Evolutionary conservation across 1,140 invertebrate genomes (phyloP), one percentile per base, ranked within the genome.

Genomic region (Anthonomus grandis): DNA sequence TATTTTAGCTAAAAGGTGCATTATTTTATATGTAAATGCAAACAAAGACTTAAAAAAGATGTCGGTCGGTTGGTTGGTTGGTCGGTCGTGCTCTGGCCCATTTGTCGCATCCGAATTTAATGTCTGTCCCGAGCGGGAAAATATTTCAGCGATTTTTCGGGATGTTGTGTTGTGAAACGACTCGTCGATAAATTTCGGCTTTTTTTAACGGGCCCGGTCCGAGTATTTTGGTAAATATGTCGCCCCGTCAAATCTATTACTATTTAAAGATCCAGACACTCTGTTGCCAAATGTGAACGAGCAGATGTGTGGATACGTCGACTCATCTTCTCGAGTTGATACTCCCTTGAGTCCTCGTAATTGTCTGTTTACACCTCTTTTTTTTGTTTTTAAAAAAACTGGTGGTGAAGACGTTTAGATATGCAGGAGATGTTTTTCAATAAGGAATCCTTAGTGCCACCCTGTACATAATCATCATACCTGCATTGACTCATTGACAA

Each of bases 261-360:
- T 63, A 63, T 63, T 63, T 63, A 57, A 60, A 63, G 62, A 57
- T 56, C 57, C 62, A 63, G 62, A 63, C 62, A 57, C 58, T 50
- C 37, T 42, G 57, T 60, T 60, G 62, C 62, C 62, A 63, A 63
- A 63, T 63, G 61, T 59, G 52, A 59, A 63, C 55, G 59, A 63
- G 58, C 56, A 51, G 10, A 49, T 57, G 54, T 25, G 53, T 15
- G 37, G 48, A n/a, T n/a, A n/a, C n/a, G n/a, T n/a, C n/a, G n/a
- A n/a, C n/a, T n/a, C n/a, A n/a, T n/a, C n/a, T n/a, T n/a, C n/a
- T n/a, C n/a, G n/a, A n/a, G n/a, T n/a, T n/a, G n/a, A n/a, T n/a
- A n/a, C n/a, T n/a, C n/a, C n/a, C n/a, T n/a, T n/a, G n/a, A n/a
- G n/a, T n/a, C n/a, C n/a, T n/a, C n/a, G n/a, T n/a, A n/a, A n/a